Conservation (phyloP, 2,797 vertebrate species). For the Enteromius mattozi region DNA sequence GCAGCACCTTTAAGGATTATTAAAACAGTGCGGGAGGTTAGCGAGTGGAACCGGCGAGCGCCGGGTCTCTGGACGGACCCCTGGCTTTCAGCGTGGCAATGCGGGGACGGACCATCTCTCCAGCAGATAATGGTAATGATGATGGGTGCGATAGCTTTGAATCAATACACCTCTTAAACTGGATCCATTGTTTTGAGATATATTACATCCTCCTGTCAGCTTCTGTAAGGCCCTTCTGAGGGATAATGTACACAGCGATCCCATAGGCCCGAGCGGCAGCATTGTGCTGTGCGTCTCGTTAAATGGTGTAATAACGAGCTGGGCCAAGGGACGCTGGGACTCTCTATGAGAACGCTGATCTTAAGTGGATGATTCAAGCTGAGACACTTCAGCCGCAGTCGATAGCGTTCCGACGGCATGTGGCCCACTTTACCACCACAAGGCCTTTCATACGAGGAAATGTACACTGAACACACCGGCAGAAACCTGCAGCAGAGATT, state of each 20-base stretch:
- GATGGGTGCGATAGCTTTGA: constrained; percentile 69
- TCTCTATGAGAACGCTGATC: constrained; percentile 25
- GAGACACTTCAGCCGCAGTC: constrained; percentile 27
- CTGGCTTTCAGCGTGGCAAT: constrained; percentile 53
- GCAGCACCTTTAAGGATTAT: constrained; percentile 67
- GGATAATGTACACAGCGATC: constrained; percentile 39
- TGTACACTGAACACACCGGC: background rate
- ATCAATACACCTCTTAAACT: constrained; percentile 77
- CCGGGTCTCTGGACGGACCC: constrained; percentile 8
- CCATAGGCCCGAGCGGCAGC: constrained; percentile 43
- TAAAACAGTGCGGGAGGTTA: constrained; percentile 63
- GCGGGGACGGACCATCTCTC: constrained; percentile 70
- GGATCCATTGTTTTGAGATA: constrained; percentile 78
- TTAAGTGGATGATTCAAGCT: constrained; percentile 34
- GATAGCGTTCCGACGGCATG: background rate
- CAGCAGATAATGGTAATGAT: constrained; percentile 74
- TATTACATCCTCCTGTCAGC: constrained; percentile 74
- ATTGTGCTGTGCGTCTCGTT: constrained; percentile 39
- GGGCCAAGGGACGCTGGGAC: constrained; percentile 15
- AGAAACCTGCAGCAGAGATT: background rate
- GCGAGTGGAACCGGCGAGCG: constrained; percentile 26
- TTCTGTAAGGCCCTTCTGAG: constrained; percentile 63
- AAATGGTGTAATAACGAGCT: constrained; percentile 40
- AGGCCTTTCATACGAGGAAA: background rate
- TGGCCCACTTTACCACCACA: constrained; percentile 19